A percentile compares a stretch with the other conserved stretches of the same genome.
Evolutionary conservation across 2,113 vertebrate genomes (phyloP).

Genomic region (Nyctereutes procyonoides): DNA sequence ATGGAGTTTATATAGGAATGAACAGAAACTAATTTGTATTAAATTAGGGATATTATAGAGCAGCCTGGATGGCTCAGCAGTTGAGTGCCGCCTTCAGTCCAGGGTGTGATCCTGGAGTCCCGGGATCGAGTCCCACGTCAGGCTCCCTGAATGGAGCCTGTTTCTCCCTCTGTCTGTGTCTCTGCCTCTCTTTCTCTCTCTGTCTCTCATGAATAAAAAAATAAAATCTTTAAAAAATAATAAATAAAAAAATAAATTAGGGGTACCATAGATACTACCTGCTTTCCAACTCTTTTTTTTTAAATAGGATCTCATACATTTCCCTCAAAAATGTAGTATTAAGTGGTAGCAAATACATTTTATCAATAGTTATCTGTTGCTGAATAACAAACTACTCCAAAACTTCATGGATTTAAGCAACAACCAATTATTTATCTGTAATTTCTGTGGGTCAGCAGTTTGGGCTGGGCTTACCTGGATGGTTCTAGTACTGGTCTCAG

Average conservation of each 20-base stretch:
- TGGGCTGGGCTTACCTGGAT: not conserved
- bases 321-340: not conserved
- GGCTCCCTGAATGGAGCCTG: no score
- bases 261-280: no score
- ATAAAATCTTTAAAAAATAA: no score
- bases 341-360: not conserved
- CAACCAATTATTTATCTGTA: not conserved
- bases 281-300: not conserved
- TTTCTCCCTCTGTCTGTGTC: no score
- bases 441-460: not conserved
- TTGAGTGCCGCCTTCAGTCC: no score
- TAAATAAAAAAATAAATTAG: no score
- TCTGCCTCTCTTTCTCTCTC: no score
- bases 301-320: not conserved
- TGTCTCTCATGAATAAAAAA: no score
- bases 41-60: not conserved
- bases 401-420: not conserved
- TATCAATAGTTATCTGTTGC: not conserved
- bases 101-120: no score
- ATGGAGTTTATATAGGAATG: not conserved
- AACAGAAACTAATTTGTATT: not conserved
- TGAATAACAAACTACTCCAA: not conserved
- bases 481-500: not conserved
- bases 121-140: no score
- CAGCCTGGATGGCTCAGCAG: no score